Evolutionary conservation across 23 tunicate species (phyloP), one percentile per base, ranked within the genome.

Genomic region (Clavelina lepadiformis): DNA sequence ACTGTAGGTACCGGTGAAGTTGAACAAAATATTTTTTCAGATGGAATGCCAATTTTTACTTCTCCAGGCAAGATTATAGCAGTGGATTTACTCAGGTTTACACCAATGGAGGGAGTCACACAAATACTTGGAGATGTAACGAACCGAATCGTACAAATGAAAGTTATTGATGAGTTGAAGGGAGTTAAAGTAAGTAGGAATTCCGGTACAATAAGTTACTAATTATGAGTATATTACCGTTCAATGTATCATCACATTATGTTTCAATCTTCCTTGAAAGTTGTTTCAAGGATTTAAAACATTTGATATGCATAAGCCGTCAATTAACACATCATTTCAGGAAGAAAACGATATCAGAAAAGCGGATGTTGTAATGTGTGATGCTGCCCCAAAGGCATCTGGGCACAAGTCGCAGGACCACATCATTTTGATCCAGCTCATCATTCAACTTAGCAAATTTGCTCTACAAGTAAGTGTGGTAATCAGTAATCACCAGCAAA

Each of bases 351-450:
- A 41, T 8, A 15, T 11, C 11, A 15, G 49, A 41, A 66, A 56
- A 37, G 95, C 71, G 18, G 85, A 86, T 51, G 63, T 78, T 38
- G 95, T 86, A 8, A 11, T 86, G 22, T 86, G 95, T 72, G 95
- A 86, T 65, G 95, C 95, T 33, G 85, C 85, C 20, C 83, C 85
- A 32, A 86, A 71, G 28, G 73, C 85, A 33, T 63, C 85, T 58
- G 95, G 95, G 3, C 31, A 58, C 28, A 58, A 72, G 53, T 27
- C 31, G 11, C 31, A 47, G 3, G 85, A 86, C 30, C 95, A 86
- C 32, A 20, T 62, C 0, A 38, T 37, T 1, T 35, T 86, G 4
- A 33, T 78, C 0, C 63, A 69, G 18, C 49, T 86, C 5, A 68
- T 47, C 5, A 25, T 47, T 18, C 26, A 75, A 33, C 85, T 85